These are phyloP conservation scores for Cataglyphis albicans DNA, from an alignment of 2,888 invertebrate species.

Conservation along the genomic window DNA sequence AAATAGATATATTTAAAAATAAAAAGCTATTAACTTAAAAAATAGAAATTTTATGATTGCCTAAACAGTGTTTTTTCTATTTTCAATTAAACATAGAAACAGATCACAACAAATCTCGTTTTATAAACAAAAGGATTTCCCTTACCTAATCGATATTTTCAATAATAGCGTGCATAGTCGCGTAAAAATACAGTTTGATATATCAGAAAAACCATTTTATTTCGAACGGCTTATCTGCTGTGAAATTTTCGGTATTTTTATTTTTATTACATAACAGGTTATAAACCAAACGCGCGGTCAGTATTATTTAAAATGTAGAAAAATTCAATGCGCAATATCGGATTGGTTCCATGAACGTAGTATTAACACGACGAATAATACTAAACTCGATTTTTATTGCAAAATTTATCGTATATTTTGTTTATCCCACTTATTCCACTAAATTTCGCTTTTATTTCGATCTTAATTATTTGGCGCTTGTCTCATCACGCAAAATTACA, in stretches of 20 bases:
- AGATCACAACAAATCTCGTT: not conserved
- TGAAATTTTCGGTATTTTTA: constrained; percentile 10
- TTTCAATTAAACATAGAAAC: constrained; percentile 38
- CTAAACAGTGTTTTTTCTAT: not conserved
- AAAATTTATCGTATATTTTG: not conserved
- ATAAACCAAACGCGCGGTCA: constrained; percentile 9
- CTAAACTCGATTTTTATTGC: constrained; percentile 36
- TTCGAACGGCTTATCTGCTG: constrained; percentile 32
- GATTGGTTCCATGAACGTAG: constrained; percentile 16
- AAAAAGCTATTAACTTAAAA: constrained; percentile 3
- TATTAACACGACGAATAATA: not conserved
- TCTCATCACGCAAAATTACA: not conserved
- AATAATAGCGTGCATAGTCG: constrained; percentile 9
- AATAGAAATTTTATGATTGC: constrained; percentile 28
- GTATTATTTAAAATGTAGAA: constrained; percentile 30
- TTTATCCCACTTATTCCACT: constrained; percentile 12
- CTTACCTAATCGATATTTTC: constrained; percentile 44
- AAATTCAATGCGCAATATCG: constrained; percentile 54
- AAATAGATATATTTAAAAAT: not conserved
- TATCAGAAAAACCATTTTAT: constrained; percentile 32
- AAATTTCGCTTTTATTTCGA: constrained; percentile 32
- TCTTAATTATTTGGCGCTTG: constrained; percentile 29
- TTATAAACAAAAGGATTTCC: constrained; percentile 29
- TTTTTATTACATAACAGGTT: constrained; percentile 35
- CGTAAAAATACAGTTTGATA: constrained; percentile 25